These are phyloP conservation scores for Sebastes glaucus DNA, from an alignment of 2,797 vertebrate species.

Conservation along the genomic window DNA sequence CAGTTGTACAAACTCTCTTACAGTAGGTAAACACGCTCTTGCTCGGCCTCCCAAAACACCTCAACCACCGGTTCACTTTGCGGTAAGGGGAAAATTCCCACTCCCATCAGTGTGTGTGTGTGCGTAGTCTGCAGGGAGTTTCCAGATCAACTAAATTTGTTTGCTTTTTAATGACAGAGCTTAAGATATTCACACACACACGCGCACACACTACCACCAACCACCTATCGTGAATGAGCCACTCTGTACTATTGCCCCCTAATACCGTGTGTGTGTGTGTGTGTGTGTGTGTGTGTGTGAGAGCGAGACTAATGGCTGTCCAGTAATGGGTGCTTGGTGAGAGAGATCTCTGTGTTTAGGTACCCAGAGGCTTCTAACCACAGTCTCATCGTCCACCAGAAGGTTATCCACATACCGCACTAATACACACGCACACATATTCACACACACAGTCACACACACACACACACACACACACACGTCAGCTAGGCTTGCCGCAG, in stretches of 20 bases:
- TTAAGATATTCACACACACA: slow-evolving; percentile 81
- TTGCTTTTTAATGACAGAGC: slow-evolving; percentile 84
- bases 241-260: slow-evolving; percentile 63
- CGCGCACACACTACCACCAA: slow-evolving; percentile 32
- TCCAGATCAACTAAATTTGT: slow-evolving; percentile 79
- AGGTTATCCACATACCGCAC: slow-evolving; percentile 62
- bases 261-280: slow-evolving; percentile 12
- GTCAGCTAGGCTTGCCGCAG: neutral
- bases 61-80: slow-evolving; percentile 70
- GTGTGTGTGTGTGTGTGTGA: slow-evolving; percentile 10
- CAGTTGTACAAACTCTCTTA: slow-evolving; percentile 74
- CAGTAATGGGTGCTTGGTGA: slow-evolving; percentile 56
- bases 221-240: slow-evolving; percentile 77
- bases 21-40: slow-evolving; percentile 68
- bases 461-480: neutral
- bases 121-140: slow-evolving; percentile 71
- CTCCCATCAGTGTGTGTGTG: slow-evolving; percentile 44
- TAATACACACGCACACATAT: neutral
- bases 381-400: slow-evolving; percentile 58
- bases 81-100: slow-evolving; percentile 64
- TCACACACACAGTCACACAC: neutral
- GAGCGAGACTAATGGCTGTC: slow-evolving; percentile 61
- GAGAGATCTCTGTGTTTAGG: slow-evolving; percentile 64
- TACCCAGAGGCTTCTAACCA: slow-evolving; percentile 57
- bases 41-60: slow-evolving; percentile 60